Base-by-base conservation (phyloP, 2,888 invertebrate genomes). In the Epinotia ramella region DNA sequence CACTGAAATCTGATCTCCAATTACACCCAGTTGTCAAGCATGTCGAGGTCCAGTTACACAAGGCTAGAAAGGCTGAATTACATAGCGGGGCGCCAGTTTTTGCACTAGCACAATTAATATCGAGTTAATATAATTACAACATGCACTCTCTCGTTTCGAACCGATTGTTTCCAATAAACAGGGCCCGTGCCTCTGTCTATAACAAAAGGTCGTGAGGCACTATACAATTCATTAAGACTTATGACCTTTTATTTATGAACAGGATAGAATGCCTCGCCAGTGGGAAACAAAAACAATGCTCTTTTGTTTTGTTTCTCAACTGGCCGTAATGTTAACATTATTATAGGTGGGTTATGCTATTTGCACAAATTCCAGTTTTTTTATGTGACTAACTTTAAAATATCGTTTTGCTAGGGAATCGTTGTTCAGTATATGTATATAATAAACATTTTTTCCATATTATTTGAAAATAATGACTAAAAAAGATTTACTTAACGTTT, bases 271-370 rank as follows among this genome's bases (percentile, higher is more conserved):
- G 24, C 16, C 59, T 20, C 49, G 28, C 69, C 44, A 24, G 44
- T 60, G 20, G 28, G 57, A 44, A 69, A 69, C 69, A 60, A 44
- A 18, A 46, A 69, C 69, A 69, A 60, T 60, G 46, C 28, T 28
- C 59, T 69, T 60, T 69, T 69, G 59, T 69, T 60, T 69, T 69
- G 46, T 46, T 69, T 69, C n/a, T 28, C 68, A 59, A 59, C 16
- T 59, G 68, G 20, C 59, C 59, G 59, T 46, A 69, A 69, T 28
- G 53, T 68, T 16, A 59, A 60, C 69, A 24, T 46, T 66, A 66
- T 65, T 63, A 20, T 66, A 33, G n/a, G 28, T 33, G n/a, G 53
- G 24, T 4, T 53, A 13, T 65, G 18, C 18, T 11, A 18, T 57
- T 20, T 67, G 7, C 44, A 53, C 13, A 1, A 13, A 53, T 53